These are phyloP conservation scores for Philhelius pedissequus DNA, from an alignment of 2,888 invertebrate genomes.

Conservation along the genomic window DNA sequence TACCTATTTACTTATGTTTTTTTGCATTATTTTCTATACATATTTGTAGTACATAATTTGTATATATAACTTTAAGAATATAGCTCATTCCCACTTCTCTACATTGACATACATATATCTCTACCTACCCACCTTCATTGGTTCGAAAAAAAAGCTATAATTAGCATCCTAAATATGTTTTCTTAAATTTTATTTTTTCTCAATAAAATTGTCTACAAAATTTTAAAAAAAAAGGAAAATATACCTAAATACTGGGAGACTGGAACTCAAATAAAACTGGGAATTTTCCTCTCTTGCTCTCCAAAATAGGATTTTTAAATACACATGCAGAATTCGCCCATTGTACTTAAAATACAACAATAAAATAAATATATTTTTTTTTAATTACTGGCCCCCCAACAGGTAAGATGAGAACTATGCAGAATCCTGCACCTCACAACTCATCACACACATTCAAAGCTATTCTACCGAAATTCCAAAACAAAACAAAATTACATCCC, in stretches of 20 bases:
- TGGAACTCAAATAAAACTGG: conserved; percentile 53
- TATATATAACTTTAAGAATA: not conserved
- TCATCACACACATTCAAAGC: conserved; percentile 17
- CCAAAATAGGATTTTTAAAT: conserved; percentile 2
- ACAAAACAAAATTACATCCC: conserved; percentile 18
- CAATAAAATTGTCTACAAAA: not conserved
- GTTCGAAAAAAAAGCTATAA: conserved; percentile 35
- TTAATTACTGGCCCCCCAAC: conserved; percentile 14
- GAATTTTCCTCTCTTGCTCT: conserved; percentile 36
- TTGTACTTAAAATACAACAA: not conserved
- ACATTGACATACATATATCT: not conserved
- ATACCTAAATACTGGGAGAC: conserved; percentile 49
- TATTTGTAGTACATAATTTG: not conserved
- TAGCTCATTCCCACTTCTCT: conserved; percentile 5
- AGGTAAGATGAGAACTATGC: conserved; percentile 67
- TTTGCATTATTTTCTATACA: not conserved
- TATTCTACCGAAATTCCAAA: conserved; percentile 37
- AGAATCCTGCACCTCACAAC: conserved; percentile 39
- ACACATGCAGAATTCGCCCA: conserved; percentile 9
- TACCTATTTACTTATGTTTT: conserved; percentile 23
- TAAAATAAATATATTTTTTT: not conserved
- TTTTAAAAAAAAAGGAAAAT: conserved; percentile 5
- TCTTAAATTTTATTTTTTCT: not conserved
- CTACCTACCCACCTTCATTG: conserved; percentile 16
- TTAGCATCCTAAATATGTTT: conserved; percentile 38